Base-by-base conservation (phyloP, 2,113 vertebrate species). In the Narcine bancroftii region DNA sequence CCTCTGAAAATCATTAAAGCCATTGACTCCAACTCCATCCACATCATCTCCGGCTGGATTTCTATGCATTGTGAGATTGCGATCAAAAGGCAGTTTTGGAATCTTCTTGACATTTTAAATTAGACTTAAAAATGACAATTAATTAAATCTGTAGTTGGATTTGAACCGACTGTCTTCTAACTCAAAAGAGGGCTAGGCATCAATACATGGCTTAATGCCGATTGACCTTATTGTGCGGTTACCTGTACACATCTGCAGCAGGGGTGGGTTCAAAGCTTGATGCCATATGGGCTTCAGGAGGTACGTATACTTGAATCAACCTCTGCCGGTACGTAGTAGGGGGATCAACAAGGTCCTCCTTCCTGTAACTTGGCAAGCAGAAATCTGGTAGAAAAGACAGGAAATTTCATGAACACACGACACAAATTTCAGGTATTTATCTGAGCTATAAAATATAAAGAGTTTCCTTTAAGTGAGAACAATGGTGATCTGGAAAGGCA, bases 181-280 rank as follows among this genome's bases (percentile, higher is more conserved):
- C 11, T 56, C 29, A 60, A 53, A 85, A 15, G 50, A 29, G 33
- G 33, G 81, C 11, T 11, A 87, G 13, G 33, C 50, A 36, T 17
- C 21, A 33, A 87, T 29, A 33, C 17, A 36, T 53, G 5, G 36
- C 50, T 87, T 36, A 60, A 85, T 7, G 56, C 2, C 19, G 24
- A 9, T 21, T 21, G 11, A 17, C 2, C 19, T 60, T 36, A 60
- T 87, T 87, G 42, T 77, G 47, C 76, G 13, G 76, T 92, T 93
- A 97, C 97, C 97, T 97, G 95, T 97, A 97, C 42, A 97, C 94
- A 0, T 98, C 97, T 93, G 95, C 95, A 21, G 94, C 93, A 45
- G 96, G 93, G 0, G 95, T 95, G 11, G 95, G 95, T 93, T 97
- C 97, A 77, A 93, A 93, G 79, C 94, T 94, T 36, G 94, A 91